phyloP scores from a whole-genome alignment of 1,140 invertebrate genomes.

The Pseudachorutes palmiensis region DNA sequence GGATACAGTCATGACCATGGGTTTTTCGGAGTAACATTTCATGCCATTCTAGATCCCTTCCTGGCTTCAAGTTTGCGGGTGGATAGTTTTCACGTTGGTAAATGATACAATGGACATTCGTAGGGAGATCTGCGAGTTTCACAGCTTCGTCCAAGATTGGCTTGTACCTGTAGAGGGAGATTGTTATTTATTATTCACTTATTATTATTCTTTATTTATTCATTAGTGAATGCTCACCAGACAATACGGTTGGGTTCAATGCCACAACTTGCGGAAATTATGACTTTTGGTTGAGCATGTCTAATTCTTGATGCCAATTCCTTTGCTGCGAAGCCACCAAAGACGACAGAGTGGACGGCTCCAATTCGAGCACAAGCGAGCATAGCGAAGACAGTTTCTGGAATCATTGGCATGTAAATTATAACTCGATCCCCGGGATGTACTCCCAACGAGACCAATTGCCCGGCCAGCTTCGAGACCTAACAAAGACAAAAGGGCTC shows the following conservation, averaged over 20 bases:
- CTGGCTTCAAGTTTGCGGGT: conserved; percentile 52
- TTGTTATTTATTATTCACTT: not conserved
- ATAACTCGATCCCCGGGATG: conserved; percentile 85
- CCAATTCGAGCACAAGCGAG: conserved; percentile 90
- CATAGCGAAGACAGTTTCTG: conserved; percentile 85
- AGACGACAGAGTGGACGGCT: conserved; percentile 87
- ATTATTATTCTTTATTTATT: too few species aligned
- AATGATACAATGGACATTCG: conserved; percentile 64
- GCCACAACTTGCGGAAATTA: conserved; percentile 67
- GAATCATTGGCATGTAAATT: conserved; percentile 97
- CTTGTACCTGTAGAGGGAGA: conserved; percentile 59
- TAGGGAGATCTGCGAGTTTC: conserved; percentile 51
- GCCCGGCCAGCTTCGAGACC: conserved; percentile 13
- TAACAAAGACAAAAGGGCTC: not conserved
- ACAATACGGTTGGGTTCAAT: conserved; percentile 77
- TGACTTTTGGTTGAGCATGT: conserved; percentile 41
- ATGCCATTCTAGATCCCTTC: conserved; percentile 66
- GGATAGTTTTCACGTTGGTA: conserved; percentile 63
- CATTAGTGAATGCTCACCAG: too few species aligned
- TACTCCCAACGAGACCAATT: conserved; percentile 49
- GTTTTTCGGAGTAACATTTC: conserved; percentile 48
- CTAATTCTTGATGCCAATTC: conserved; percentile 16
- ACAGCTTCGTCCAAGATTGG: conserved; percentile 80
- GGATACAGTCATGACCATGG: conserved; percentile 66
- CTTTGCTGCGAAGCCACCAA: conserved; percentile 47